Conservation (phyloP, 2,797 vertebrate genomes). For the Alfaro cultratus region DNA sequence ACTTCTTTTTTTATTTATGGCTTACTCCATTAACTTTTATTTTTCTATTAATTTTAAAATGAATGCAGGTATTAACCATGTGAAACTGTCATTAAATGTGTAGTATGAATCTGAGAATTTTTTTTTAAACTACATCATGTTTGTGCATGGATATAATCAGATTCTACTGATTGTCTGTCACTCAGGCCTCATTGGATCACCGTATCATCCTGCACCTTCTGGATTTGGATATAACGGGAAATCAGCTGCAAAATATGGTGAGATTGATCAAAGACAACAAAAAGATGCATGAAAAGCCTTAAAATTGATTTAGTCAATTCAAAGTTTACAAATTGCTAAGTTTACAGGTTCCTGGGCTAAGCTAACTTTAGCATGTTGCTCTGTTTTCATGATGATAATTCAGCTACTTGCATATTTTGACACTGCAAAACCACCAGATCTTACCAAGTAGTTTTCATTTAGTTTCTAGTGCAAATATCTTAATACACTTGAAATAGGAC, state of each 20-base stretch:
- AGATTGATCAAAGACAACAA: slow-evolving; percentile 7
- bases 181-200: slow-evolving; percentile 59
- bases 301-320: background rate
- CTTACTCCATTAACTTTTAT: background rate
- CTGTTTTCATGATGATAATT: background rate
- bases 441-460: too few species aligned
- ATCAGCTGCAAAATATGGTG: slow-evolving; percentile 53
- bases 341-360: background rate
- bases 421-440: background rate
- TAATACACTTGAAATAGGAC: too few species aligned
- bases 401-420: background rate
- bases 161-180: background rate
- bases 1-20: background rate
- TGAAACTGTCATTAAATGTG: background rate
- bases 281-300: background rate
- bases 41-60: background rate
- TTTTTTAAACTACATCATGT: background rate
- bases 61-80: background rate
- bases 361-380: background rate
- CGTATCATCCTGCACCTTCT: slow-evolving; percentile 59
- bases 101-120: too few species aligned
- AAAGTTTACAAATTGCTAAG: background rate
- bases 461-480: too few species aligned
- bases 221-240: slow-evolving; percentile 52
- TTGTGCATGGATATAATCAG: background rate